Evolutionary conservation across 2,797 vertebrate genomes (phyloP), one percentile per base, ranked within the genome.

Genomic region (Varecia variegata): DNA sequence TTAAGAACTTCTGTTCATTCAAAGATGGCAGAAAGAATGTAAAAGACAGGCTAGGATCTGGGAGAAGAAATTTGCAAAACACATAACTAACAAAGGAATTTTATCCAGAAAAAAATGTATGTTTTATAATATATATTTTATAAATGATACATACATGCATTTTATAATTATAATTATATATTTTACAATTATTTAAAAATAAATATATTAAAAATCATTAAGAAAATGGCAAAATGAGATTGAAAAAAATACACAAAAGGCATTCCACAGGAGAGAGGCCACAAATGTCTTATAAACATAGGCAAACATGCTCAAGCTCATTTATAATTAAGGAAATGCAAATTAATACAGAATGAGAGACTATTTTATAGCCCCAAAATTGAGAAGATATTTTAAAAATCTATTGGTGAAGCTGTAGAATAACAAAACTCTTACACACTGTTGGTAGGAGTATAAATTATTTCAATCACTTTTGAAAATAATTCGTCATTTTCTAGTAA

Each of bases 261-360:
- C 17, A 79, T 71, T 62, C 47, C 50, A 56, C 38, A 68, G 81
- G 56, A 86, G 30, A 86, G 67, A 95, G 83, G 47, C 25, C 45
- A 38, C 35, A 23, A 10, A 50, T 23, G 30, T 68, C 50, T 40
- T 45, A 45, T 54, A 60, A 90, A 85, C 3, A 85, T 7, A 82
- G 65, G 79, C 50, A 70, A 62, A 70, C 32, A 68, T 5, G 1
- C 9, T 81, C 21, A 80, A 14, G 60, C 25, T 67, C 30, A 73
- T 43, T 73, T 93, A 68, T 83, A 93, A 93, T 50, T 67, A 80
- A 40, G 81, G 77, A 81, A 80, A n/a, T 96, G 18, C 52, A 90
- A 43, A 60, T 85, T 80, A 86, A 85, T 50, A 13, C 30, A 84
- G 40, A 74, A 90, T 40, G 15, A 89, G 21, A 67, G 43, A 50